phyloP scores from a whole-genome alignment of 2,113 vertebrate species.

The Aplodontia rufa region DNA sequence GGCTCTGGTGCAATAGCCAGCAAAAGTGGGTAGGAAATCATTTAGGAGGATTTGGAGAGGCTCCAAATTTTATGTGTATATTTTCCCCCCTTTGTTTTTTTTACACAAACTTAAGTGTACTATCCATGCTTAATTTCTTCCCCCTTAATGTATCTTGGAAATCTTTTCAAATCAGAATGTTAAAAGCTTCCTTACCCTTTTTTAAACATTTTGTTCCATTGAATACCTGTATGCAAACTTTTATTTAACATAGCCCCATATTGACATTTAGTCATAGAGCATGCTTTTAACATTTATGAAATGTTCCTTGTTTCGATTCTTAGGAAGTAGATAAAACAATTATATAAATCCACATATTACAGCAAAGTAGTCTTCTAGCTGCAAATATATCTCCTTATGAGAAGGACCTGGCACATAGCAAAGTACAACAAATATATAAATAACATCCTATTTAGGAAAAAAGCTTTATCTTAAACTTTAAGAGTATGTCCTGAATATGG shows the following conservation, averaged over 20 bases:
- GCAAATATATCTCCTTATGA: neutral
- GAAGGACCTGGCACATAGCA: neutral
- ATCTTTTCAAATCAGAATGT: slow-evolving; percentile 41
- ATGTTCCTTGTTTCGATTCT: slow-evolving; percentile 14
- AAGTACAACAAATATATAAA: neutral
- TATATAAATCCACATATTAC: slow-evolving; percentile 18
- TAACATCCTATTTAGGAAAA: neutral
- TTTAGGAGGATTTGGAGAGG: slow-evolving; percentile 6
- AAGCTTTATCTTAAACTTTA: slow-evolving; percentile 6
- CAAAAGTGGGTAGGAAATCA: neutral
- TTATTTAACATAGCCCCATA: neutral
- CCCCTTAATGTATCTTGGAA: neutral
- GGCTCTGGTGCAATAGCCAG: neutral
- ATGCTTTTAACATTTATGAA: slow-evolving; percentile 15
- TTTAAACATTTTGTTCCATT: neutral
- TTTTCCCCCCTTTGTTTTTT: neutral
- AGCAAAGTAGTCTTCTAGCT: neutral
- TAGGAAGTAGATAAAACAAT: slow-evolving; percentile 22
- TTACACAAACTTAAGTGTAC: neutral
- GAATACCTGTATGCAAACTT: neutral
- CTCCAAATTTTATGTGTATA: neutral
- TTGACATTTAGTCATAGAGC: slow-evolving; percentile 12
- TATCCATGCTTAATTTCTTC: neutral
- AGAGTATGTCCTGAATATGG: neutral
- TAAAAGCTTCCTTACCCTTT: slow-evolving; percentile 21